phyloP scores from a whole-genome alignment of 2,113 vertebrate species.

The Tachysurus vachellii region DNA sequence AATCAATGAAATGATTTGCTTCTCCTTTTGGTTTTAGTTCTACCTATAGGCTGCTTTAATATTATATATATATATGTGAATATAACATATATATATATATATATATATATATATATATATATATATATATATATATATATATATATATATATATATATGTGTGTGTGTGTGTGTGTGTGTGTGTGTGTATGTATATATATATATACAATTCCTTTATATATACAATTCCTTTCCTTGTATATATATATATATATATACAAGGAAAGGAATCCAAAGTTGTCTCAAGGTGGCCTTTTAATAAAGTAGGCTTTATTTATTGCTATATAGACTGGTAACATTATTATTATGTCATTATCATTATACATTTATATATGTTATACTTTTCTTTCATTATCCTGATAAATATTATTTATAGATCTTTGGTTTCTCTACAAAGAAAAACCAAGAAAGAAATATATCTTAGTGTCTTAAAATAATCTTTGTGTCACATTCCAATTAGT shows the following conservation, averaged over 20 bases:
- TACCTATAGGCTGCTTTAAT: background rate
- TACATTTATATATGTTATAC: conserved; percentile 14
- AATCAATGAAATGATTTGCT: background rate
- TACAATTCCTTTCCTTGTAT: no score
- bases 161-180: no score
- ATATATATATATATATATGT: background rate
- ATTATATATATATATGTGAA: background rate
- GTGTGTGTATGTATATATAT: conserved; percentile 1
- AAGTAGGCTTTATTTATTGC: conserved; percentile 10
- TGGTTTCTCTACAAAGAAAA: background rate
- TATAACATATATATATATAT: conserved; percentile 1
- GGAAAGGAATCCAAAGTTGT: background rate
- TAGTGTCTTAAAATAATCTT: background rate
- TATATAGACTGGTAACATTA: conserved; percentile 23
- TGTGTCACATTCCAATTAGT: background rate
- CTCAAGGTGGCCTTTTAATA: conserved; percentile 17
- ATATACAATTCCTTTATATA: no score
- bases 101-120: background rate
- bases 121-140: background rate
- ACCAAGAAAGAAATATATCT: background rate
- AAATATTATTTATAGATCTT: background rate
- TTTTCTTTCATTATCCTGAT: background rate
- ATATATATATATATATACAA: conserved; percentile 15
- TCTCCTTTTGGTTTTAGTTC: background rate
- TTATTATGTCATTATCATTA: conserved; percentile 23